phyloP scores from a whole-genome alignment of 2,888 invertebrate species.

The Netelia inedita region DNA sequence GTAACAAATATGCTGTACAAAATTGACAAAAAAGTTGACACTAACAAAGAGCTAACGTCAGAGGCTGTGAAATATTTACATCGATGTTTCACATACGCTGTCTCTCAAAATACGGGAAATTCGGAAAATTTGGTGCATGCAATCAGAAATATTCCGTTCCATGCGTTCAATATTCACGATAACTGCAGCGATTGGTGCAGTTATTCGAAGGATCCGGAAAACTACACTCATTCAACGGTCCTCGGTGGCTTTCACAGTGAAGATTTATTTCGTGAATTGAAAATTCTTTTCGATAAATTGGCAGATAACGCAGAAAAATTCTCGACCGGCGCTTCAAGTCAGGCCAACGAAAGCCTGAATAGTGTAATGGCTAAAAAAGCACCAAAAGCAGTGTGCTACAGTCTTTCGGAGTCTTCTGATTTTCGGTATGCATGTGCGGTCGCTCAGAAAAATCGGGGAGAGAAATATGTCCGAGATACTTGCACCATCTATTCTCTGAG shows the following conservation, averaged over 20 bases:
- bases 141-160: conserved; percentile 60
- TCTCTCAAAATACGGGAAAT: conserved; percentile 56
- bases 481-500: conserved; percentile 13
- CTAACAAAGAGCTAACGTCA: conserved; percentile 62
- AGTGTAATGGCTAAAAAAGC: conserved; percentile 59
- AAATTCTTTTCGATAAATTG: conserved; percentile 56
- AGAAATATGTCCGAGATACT: conserved; percentile 58
- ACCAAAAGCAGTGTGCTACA: conserved; percentile 66
- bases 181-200: conserved; percentile 61
- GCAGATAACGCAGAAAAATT: conserved; percentile 60
- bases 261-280: conserved; percentile 55
- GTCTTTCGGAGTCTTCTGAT: conserved; percentile 59
- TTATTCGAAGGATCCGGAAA: conserved; percentile 43
- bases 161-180: conserved; percentile 57
- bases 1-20: conserved; percentile 64
- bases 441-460: conserved; percentile 66
- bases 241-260: conserved; percentile 53
- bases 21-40: conserved; percentile 59
- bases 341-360: conserved; percentile 69
- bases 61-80: conserved; percentile 65
- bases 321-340: conserved; percentile 59
- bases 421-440: conserved; percentile 61
- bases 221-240: conserved; percentile 52
- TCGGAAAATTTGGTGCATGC: conserved; percentile 34
- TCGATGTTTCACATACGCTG: conserved; percentile 63